Evolutionary conservation across 2,888 invertebrate genomes (phyloP), one percentile per base, ranked within the genome.

Genomic region (Hydriomena furcata): DNA sequence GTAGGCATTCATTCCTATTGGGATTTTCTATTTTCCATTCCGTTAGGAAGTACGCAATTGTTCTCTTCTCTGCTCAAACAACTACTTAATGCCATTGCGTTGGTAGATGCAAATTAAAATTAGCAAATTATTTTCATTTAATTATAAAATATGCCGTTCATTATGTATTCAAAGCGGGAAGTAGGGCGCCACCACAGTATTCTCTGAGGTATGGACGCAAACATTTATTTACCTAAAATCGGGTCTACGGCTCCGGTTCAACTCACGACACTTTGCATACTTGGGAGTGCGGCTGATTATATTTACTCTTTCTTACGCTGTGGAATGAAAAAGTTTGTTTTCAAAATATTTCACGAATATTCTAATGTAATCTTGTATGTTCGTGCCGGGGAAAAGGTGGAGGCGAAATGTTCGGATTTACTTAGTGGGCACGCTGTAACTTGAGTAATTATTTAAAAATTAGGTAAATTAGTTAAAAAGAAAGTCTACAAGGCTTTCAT

Each of bases 181-280:
- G 57, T 55, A 57, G 57, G 65, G 62, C 52, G 65, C 65, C 63
- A 52, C 55, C 63, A 50, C 60, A 55, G 64, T 65, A 65, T 69
- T 65, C 63, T 67, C 62, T 67, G 61, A 69, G 75, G 71, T 70
- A 68, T 70, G 62, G 66, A 59, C 61, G 56, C 60, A 60, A 65
- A 59, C 66, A 69, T 65, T 75, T 78, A 77, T 77, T 79, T 76
- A 71, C 73, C 68, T 73, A 75, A 79, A 76, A 78, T 76, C 72
- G 64, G 69, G 75, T 72, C 74, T 76, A 73, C 58, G 61, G 60
- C 72, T 68, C 65, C 56, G 63, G 62, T 61, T 60, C 52, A 55
- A 59, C 62, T 63, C 60, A 70, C 52, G 46, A 52, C 73, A 73
- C 65, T 74, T 73, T 58, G 58, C 55, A 54, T 61, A 54, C 55